Percentiles rank a stretch among this genome's conserved stretches.
Evolutionary conservation across 2,888 invertebrate genomes (phyloP).

Genomic region (Acleris sparsana): DNA sequence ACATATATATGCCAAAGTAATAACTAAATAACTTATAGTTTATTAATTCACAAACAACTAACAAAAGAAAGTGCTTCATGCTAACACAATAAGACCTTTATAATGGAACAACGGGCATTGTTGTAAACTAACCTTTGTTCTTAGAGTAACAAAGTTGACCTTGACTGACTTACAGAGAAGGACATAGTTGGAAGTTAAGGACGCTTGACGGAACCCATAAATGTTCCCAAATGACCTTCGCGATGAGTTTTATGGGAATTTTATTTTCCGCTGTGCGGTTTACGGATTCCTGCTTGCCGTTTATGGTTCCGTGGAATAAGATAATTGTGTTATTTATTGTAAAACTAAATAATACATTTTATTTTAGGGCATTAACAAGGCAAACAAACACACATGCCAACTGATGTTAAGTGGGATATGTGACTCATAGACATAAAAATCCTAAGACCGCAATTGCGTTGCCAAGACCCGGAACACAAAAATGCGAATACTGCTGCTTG

Average conservation of each 20-base stretch:
- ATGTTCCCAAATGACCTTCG: conserved; percentile 25
- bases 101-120: conserved; percentile 7
- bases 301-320: conserved; percentile 28
- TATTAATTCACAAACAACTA: background rate
- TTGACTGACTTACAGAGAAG: background rate
- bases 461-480: too few relatives aligned
- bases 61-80: background rate
- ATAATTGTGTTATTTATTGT: conserved; percentile 11
- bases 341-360: background rate
- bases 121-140: background rate
- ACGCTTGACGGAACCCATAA: conserved; percentile 30
- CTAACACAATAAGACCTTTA: background rate
- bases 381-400: too few relatives aligned
- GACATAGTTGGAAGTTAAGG: conserved; percentile 16
- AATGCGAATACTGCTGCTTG: too few relatives aligned
- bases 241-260: conserved; percentile 28
- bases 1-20: too few relatives aligned
- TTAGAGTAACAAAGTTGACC: conserved; percentile 13
- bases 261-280: conserved; percentile 35
- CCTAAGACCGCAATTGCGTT: too few relatives aligned
- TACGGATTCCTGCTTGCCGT: conserved; percentile 21
- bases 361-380: background rate
- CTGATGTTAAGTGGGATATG: too few relatives aligned
- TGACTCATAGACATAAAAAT: too few relatives aligned
- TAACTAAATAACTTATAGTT: background rate